Conservation (phyloP, 2,888 invertebrate species). For the Dolichopus griseipennis region DNA sequence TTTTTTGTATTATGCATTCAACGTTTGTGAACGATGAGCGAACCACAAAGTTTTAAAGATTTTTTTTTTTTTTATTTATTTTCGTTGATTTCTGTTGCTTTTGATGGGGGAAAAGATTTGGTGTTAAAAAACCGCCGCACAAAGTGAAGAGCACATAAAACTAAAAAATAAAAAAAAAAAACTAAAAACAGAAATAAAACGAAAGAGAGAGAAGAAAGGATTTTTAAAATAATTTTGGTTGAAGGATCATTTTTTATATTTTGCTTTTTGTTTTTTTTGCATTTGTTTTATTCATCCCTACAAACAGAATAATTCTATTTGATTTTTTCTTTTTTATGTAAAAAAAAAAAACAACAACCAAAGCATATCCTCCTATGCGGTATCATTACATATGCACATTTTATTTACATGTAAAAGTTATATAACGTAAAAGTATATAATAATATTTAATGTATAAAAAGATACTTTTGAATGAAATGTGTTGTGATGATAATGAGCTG, state of each 20-base stretch:
- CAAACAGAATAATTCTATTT: no score
- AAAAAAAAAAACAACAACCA: no score
- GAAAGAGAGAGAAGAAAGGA: not conserved
- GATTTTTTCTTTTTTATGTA: no score
- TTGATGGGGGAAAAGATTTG: not conserved
- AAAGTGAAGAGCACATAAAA: not conserved
- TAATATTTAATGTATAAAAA: no score
- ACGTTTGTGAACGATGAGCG: not conserved
- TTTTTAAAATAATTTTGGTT: constrained; percentile 6
- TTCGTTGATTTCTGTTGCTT: not conserved
- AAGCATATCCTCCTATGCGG: no score
- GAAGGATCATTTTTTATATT: no score
- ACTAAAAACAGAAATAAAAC: not conserved
- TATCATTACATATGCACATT: no score
- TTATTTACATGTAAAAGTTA: no score
- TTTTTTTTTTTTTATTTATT: not conserved
- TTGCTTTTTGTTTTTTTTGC: no score
- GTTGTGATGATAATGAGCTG: not conserved
- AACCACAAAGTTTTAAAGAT: constrained; percentile 3
- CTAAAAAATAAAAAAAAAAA: not conserved
- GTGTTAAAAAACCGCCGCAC: not conserved
- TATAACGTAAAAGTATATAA: no score
- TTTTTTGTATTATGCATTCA: not conserved
- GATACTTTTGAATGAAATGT: not conserved
- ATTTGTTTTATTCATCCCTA: no score